Percentiles rank a stretch among this genome's conserved stretches.
These are phyloP conservation scores for Gila orcuttii DNA, from an alignment of 2,113 vertebrate genomes.

Conservation along the genomic window DNA sequence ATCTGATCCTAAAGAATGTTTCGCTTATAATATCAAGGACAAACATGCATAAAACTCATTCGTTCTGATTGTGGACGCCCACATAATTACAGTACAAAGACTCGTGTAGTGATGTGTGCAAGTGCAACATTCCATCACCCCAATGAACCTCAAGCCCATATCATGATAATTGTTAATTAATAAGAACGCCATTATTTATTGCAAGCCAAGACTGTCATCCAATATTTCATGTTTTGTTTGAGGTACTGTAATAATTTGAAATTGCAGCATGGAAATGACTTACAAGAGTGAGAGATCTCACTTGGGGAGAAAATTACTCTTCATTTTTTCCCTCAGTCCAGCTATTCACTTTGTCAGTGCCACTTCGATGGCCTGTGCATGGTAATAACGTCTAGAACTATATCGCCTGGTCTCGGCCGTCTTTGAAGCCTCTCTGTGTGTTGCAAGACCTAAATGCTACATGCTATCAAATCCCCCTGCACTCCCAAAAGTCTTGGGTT, in stretches of 20 bases:
- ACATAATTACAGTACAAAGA: conserved; percentile 27
- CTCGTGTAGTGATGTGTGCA: background rate
- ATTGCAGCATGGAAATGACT: conserved; percentile 38
- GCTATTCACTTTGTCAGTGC: conserved; percentile 35
- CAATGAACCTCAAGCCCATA: conserved; percentile 8
- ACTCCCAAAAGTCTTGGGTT: background rate
- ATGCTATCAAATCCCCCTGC: conserved; percentile 4
- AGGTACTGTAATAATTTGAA: conserved; percentile 44
- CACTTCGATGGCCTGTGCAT: conserved; percentile 22
- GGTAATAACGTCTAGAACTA: conserved; percentile 14
- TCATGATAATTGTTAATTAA: conserved; percentile 41
- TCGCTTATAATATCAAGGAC: background rate
- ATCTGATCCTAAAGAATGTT: background rate
- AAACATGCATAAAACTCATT: conserved; percentile 10
- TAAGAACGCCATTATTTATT: conserved; percentile 33
- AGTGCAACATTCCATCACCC: conserved; percentile 36
- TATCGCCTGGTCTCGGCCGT: background rate
- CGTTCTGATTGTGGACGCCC: conserved; percentile 14
- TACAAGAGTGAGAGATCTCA: conserved; percentile 15
- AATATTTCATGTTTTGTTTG: conserved; percentile 23
- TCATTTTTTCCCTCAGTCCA: conserved; percentile 39
- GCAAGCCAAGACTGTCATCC: conserved; percentile 38
- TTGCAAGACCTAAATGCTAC: background rate
- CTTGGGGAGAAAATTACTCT: conserved; percentile 45
- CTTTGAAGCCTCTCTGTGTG: conserved; percentile 29